These are phyloP conservation scores for western clawed frog (Xenopus tropicalis) DNA, from an alignment of 2,113 vertebrate species.

Conservation along the genomic window UCB_Xtro_10.0 CM004448.2:89965001-89965500, in stretches of 20 bases:
- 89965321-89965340: too few relatives aligned
- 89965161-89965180: conserved; percentile 23
- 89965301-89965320: too few relatives aligned
- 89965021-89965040: conserved; percentile 44
- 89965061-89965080: conserved; percentile 31
- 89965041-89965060: conserved; percentile 43
- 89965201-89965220: conserved; percentile 20
- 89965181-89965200: conserved; percentile 27
- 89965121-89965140: conserved; percentile 41
- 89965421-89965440: too few relatives aligned
- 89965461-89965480: too few relatives aligned
- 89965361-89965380: too few relatives aligned
- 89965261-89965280: background rate
- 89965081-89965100: conserved; percentile 33
- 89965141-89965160: conserved; percentile 18
- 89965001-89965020: conserved; percentile 26
- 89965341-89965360: too few relatives aligned
- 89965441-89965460: too few relatives aligned
- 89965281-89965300: too few relatives aligned
- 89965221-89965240: conserved; percentile 27
- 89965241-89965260: conserved; percentile 12
- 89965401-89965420: too few relatives aligned
- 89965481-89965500: too few relatives aligned
- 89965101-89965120: conserved; percentile 38
- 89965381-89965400: too few relatives aligned